A percentile compares a stretch with the other conserved stretches of the same genome.
These are phyloP conservation scores for Urocyon cinereoargenteus DNA, from an alignment of 2,797 vertebrate species.

Conservation along the genomic window DNA sequence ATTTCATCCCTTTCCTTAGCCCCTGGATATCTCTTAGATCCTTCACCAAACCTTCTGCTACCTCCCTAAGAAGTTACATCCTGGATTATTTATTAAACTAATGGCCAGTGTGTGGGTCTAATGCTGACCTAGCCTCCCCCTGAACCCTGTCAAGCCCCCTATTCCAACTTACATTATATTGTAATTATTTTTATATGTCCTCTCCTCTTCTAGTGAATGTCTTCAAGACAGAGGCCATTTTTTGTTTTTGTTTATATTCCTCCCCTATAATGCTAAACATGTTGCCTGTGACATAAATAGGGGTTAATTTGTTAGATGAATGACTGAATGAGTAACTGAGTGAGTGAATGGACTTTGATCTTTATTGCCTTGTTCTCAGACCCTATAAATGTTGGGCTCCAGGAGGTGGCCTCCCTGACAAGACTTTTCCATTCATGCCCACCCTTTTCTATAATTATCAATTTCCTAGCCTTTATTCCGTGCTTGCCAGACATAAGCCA, in stretches of 20 bases:
- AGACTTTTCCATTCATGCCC: conserved; percentile 61
- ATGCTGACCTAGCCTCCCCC: not conserved
- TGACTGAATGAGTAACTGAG: not conserved
- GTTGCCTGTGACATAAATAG: not conserved
- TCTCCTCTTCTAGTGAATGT: not conserved
- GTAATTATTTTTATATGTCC: not conserved
- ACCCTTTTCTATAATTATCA: conserved; percentile 54
- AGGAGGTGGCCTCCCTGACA: not conserved
- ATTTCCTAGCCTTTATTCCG: conserved; percentile 72
- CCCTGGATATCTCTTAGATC: not conserved
- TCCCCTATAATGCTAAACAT: not conserved
- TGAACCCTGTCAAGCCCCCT: not conserved
- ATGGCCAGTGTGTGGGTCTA: not conserved
- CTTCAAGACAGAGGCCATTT: not conserved
- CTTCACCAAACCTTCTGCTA: not conserved
- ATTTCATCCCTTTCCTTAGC: not conserved
- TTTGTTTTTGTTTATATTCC: not conserved
- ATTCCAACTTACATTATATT: not conserved
- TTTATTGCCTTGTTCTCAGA: not conserved
- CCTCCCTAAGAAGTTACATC: not conserved
- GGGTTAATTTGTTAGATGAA: not conserved
- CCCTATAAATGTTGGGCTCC: not conserved
- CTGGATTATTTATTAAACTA: conserved; percentile 8
- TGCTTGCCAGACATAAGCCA: conserved; percentile 68
- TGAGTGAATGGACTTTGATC: not conserved